Conservation (phyloP, 2,797 vertebrate species). For the Sebastes melanostomus region DNA sequence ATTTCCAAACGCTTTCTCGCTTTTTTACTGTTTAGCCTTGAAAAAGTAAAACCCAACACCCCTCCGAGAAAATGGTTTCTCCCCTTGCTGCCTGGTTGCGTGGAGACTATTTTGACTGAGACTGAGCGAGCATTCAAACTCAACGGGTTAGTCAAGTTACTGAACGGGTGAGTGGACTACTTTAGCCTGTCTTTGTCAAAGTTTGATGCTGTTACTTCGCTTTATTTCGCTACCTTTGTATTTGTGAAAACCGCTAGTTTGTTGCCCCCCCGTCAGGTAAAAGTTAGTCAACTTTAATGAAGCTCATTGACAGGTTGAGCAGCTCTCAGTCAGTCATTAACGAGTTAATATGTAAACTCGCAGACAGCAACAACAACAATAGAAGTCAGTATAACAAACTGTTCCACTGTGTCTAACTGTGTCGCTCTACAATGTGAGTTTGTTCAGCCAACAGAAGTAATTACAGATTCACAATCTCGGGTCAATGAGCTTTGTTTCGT, state of each 20-base stretch:
- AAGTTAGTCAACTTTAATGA: not conserved
- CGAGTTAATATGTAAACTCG: not conserved
- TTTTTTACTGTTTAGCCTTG: not conserved
- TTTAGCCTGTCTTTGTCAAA: not conserved
- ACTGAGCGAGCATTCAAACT: fast-evolving
- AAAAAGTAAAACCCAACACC: not conserved
- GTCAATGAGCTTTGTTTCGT: not conserved
- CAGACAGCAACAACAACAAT: not conserved
- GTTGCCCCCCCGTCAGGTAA: not conserved
- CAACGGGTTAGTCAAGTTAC: not conserved
- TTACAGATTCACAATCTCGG: not conserved
- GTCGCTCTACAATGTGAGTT: not conserved
- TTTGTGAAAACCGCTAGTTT: not conserved
- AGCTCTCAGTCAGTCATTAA: not conserved
- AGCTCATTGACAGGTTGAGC: not conserved
- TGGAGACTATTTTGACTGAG: conserved; percentile 16
- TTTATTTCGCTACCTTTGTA: fast-evolving
- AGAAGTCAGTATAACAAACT: not conserved
- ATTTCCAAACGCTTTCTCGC: fast-evolving
- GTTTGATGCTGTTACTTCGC: not conserved
- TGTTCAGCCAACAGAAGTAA: not conserved
- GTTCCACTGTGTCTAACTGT: not conserved
- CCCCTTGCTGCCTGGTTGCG: not conserved
- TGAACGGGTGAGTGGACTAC: conserved; percentile 10
- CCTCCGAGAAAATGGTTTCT: conserved; percentile 34